Evolutionary conservation across 2,888 invertebrate species (phyloP).

Genomic region (Synanthedon vespiformis): DNA sequence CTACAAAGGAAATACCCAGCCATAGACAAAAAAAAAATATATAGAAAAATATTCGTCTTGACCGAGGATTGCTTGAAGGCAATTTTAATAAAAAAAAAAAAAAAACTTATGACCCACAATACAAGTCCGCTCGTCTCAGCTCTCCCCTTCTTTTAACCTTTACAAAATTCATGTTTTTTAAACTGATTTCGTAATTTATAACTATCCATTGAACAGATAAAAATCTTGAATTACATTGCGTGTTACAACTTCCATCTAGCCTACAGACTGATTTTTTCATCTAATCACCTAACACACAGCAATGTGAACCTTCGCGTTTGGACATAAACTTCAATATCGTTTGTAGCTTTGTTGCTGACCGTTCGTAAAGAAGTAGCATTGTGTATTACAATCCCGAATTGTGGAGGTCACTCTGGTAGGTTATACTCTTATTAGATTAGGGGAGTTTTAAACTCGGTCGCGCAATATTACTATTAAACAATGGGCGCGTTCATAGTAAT

Average conservation of each 20-base stretch:
- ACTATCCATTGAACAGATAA: conserved; percentile 64
- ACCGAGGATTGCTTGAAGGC: too few species aligned
- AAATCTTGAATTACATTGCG: conserved; percentile 54
- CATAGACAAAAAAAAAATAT: too few species aligned
- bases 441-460: conserved; percentile 10
- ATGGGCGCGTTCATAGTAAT: conserved; percentile 42
- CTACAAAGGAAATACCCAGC: too few species aligned
- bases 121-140: neutral
- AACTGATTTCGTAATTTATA: conserved; percentile 51
- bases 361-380: neutral
- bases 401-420: conserved; percentile 6
- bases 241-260: conserved; percentile 21
- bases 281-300: neutral
- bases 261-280: neutral
- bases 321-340: neutral
- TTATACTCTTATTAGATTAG: conserved; percentile 3
- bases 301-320: neutral
- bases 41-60: too few species aligned
- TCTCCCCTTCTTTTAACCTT: conserved; percentile 18
- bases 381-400: conserved; percentile 18
- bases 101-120: neutral
- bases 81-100: too few species aligned
- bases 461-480: conserved; percentile 29
- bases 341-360: neutral
- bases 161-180: conserved; percentile 35